Conservation (phyloP, 2,888 invertebrate genomes). For the Crematogaster levior region DNA sequence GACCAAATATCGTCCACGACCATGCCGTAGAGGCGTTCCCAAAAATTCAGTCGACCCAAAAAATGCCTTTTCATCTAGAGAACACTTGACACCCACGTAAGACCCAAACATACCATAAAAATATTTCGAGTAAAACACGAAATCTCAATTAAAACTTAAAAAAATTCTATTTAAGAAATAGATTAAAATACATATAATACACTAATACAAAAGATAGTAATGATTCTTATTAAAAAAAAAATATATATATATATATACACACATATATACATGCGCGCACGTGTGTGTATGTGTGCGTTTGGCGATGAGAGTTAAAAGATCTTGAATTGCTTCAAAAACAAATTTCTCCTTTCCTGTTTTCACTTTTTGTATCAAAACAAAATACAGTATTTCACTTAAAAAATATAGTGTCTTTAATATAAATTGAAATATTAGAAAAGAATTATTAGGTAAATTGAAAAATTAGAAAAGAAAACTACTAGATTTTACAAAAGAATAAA, state of each 20-base stretch:
- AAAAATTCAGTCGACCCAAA: slow-evolving; percentile 33
- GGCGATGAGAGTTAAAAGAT: not conserved
- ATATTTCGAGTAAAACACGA: not conserved
- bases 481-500: not conserved
- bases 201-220: no score
- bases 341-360: not conserved
- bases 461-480: no score
- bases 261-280: no score
- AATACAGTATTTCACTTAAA: no score
- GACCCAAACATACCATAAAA: not conserved
- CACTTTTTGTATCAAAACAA: not conserved
- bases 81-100: not conserved
- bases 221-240: no score
- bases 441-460: no score
- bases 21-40: slow-evolving; percentile 49
- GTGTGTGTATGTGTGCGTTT: no score
- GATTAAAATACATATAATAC: not conserved
- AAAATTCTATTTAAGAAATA: not conserved
- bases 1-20: slow-evolving; percentile 58
- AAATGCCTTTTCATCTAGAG: slow-evolving; percentile 47
- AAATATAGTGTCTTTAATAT: not conserved
- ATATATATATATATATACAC: no score
- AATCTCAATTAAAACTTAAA: not conserved
- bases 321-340: not conserved
- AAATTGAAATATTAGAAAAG: not conserved